These are phyloP conservation scores for Liparis tanakae DNA, from an alignment of 2,797 vertebrate genomes.

Conservation along the genomic window DNA sequence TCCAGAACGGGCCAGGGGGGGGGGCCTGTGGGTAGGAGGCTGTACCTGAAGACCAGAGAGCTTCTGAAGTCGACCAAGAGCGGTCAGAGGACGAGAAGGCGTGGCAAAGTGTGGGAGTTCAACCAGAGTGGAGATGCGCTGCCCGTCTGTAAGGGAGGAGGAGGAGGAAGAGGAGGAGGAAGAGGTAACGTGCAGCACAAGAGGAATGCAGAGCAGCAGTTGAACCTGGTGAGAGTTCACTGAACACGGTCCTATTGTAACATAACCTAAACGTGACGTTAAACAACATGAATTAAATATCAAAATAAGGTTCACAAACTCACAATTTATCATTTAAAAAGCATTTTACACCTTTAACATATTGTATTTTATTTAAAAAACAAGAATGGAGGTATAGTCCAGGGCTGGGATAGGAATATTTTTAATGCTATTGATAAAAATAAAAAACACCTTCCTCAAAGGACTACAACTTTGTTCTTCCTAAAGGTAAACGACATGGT, in stretches of 20 bases:
- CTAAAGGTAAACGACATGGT: background rate
- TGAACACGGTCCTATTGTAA: no score
- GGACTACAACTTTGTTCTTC: no score
- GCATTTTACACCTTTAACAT: background rate
- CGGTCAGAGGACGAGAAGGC: constrained; percentile 25
- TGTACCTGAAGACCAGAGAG: constrained; percentile 62
- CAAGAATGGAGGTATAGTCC: background rate
- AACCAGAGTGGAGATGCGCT: constrained; percentile 11
- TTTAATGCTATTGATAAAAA: background rate
- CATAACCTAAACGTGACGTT: background rate
- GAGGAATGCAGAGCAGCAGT: constrained; percentile 4
- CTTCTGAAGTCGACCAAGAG: constrained; percentile 31
- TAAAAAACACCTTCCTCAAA: no score
- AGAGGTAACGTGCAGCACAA: constrained; percentile 6
- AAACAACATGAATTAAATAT: background rate
- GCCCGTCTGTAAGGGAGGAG: background rate
- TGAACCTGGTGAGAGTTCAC: constrained; percentile 40
- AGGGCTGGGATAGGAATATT: background rate
- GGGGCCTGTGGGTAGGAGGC: constrained; percentile 67
- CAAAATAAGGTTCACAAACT: background rate
- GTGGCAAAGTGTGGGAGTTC: constrained; percentile 40
- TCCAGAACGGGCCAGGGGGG: constrained; percentile 68
- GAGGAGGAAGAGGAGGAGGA: background rate
- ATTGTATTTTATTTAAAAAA: background rate
- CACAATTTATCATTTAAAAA: background rate